Base-by-base conservation (phyloP, 2,113 vertebrate species). In the Tapirus terrestris region DNA sequence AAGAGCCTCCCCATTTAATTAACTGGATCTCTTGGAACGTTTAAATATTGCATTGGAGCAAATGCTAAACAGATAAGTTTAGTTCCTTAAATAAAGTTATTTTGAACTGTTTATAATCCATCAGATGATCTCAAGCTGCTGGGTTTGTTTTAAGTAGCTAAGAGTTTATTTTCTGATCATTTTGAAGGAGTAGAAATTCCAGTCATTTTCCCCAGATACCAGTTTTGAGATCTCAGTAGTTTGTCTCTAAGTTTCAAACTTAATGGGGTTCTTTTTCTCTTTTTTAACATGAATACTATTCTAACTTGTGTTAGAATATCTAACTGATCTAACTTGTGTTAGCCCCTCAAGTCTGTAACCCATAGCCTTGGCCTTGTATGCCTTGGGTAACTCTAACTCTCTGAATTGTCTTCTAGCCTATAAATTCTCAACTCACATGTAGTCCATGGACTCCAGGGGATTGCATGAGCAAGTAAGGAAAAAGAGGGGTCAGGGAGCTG, bases 161-260 rank as follows among this genome's bases (percentile, higher is more conserved):
- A 90, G 21, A 25, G 70, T 94, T 91, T 51, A 58, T 79, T 92
- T 79, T 84, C 85, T 72, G 86, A 76, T 70, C 31, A 51, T 88
- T 94, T 76, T 72, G 70, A 87, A 31, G 63, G 58, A 60, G 61
- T 33, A 73, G 39, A 94, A 73, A 94, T 58, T 87, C 48, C 27
- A 89, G 0, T 91, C 27, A 48, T 96, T 92, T 70, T 25, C 68
- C 31, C 36, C n/a, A 95, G 65, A 76, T 8, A 63, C 21, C 25
- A 33, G 70, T 73, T 33, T 90, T 39, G 63, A 60, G 36, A 77
- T 80, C 43, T 92, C 33, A 63, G 39, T 33, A 36, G 53, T 68
- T 89, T 33, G 25, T 70, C 36, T 70, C 7, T 23, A 51, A 89
- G 39, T 73, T 82, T 61, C n/a, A 92, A 70, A 67, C 45, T 45